A percentile compares a stretch with the other conserved stretches of the same genome.
These are phyloP conservation scores for Hippoglossus hippoglossus DNA, from an alignment of 2,797 vertebrate genomes.

Conservation along the genomic window DNA sequence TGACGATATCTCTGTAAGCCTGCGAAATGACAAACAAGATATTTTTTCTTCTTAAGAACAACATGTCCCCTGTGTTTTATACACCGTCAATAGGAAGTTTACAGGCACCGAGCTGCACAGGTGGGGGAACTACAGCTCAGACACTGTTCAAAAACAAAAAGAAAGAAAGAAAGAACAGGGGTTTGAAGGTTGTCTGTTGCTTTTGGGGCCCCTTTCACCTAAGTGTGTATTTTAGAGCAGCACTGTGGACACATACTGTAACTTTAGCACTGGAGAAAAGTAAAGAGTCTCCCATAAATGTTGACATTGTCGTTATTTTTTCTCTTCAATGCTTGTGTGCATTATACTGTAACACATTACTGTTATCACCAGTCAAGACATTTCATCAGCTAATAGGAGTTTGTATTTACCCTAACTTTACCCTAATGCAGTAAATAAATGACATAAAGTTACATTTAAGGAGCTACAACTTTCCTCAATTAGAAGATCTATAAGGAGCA, in stretches of 20 bases:
- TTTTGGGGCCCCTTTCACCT: slow-evolving; percentile 43
- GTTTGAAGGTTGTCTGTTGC: slow-evolving; percentile 17
- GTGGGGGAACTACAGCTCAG: slow-evolving; percentile 38
- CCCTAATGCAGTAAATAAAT: neutral
- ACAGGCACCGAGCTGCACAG: slow-evolving; percentile 43
- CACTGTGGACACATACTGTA: slow-evolving; percentile 8
- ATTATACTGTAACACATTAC: slow-evolving; percentile 1
- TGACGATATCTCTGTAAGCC: slow-evolving; percentile 76
- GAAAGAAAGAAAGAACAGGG: slow-evolving; percentile 8
- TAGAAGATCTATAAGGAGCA: too few relatives aligned
- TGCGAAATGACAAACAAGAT: slow-evolving; percentile 69
- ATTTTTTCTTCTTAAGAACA: slow-evolving; percentile 61
- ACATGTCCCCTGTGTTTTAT: slow-evolving; percentile 63
- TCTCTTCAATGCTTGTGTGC: slow-evolving; percentile 5
- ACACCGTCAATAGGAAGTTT: slow-evolving; percentile 69
- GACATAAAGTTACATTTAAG: neutral
- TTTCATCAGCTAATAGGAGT: neutral
- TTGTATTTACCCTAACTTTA: neutral
- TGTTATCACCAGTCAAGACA: neutral
- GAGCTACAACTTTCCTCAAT: neutral
- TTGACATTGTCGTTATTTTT: slow-evolving; percentile 16
- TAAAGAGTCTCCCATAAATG: neutral
- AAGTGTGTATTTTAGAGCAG: slow-evolving; percentile 22
- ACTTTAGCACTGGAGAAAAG: neutral
- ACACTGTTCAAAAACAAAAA: slow-evolving; percentile 26